These are phyloP conservation scores for Eupithecia dodoneata DNA, from an alignment of 2,888 invertebrate genomes.

Conservation along the genomic window DNA sequence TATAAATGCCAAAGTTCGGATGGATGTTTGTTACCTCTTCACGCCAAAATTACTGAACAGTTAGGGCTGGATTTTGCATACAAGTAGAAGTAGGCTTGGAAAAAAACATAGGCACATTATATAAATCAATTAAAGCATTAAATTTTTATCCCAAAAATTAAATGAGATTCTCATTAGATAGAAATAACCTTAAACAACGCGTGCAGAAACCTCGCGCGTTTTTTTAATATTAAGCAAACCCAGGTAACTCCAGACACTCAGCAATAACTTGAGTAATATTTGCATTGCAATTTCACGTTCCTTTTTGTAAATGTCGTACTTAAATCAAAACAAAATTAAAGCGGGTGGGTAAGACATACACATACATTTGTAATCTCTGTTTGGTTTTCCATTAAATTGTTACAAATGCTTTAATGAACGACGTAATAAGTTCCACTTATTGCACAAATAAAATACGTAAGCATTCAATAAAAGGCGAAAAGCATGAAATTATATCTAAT, in stretches of 20 bases:
- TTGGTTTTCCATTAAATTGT: neutral
- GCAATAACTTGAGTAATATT: too few species aligned
- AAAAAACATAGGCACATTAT: neutral
- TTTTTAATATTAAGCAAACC: too few species aligned
- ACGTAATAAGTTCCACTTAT: neutral
- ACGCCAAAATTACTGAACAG: neutral
- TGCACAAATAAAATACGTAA: conserved; percentile 3
- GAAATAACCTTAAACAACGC: neutral
- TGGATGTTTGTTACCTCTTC: neutral
- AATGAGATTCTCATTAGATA: too few species aligned
- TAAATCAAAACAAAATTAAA: too few species aligned
- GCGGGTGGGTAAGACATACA: too few species aligned
- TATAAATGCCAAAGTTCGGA: neutral
- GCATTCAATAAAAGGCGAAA: conserved; percentile 1
- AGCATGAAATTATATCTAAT: neutral
- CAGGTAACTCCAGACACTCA: too few species aligned
- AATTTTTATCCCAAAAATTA: neutral
- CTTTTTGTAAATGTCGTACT: too few species aligned
- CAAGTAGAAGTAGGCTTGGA: neutral
- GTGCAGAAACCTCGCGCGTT: neutral
- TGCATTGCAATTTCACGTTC: too few species aligned
- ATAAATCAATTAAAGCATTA: too few species aligned
- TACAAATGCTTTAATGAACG: neutral
- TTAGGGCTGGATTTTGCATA: neutral
- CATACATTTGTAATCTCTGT: neutral